Evolutionary conservation across 2,888 invertebrate genomes (phyloP).

Genomic region (Galeopsomyia nigrocyanea): DNA sequence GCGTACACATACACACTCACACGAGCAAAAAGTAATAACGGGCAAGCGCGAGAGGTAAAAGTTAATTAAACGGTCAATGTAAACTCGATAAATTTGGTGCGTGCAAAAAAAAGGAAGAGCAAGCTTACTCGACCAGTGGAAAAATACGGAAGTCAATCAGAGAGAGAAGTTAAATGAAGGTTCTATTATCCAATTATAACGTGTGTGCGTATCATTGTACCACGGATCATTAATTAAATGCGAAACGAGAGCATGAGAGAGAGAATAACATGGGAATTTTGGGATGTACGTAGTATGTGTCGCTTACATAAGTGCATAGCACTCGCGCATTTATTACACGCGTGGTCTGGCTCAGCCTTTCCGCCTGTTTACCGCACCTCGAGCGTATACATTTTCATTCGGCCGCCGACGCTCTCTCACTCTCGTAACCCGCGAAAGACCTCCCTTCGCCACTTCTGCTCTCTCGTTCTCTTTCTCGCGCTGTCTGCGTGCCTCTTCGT

Average conservation of each 20-base stretch:
- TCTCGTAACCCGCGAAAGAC: conserved; percentile 31
- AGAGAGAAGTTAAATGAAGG: no score
- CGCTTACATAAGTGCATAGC: neutral
- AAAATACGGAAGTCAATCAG: no score
- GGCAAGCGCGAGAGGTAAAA: no score
- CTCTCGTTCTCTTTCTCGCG: conserved; percentile 15
- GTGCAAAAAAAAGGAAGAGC: no score
- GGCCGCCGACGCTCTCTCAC: neutral
- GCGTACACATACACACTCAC: no score
- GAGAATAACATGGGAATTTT: no score
- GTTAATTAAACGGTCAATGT: no score
- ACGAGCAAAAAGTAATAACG: no score
- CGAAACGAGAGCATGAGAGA: neutral
- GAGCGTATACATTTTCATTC: conserved; percentile 36
- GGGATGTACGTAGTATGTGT: neutral
- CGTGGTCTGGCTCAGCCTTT: neutral
- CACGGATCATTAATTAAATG: neutral
- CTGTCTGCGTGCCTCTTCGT: conserved; percentile 13
- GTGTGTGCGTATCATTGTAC: no score
- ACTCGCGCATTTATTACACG: conserved; percentile 29
- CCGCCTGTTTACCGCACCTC: conserved; percentile 33
- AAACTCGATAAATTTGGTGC: no score
- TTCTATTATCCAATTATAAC: no score
- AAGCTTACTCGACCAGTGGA: no score
- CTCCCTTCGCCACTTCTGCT: conserved; percentile 22